Base-by-base conservation (phyloP, 2,797 vertebrate genomes). In the Helostoma temminkii region DNA sequence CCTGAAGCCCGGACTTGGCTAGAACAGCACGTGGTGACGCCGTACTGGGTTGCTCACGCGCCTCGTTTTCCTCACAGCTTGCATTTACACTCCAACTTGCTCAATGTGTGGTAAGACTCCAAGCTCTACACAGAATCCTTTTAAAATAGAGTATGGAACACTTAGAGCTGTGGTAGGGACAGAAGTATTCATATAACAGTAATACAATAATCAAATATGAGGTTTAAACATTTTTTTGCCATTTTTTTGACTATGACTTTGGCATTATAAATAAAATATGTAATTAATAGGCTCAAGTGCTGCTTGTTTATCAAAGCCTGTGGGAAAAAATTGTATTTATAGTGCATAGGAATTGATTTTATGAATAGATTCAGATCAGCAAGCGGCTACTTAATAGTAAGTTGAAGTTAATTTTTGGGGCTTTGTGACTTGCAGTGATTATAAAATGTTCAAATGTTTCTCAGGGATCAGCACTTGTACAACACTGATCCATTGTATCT, bases 381-480 rank as follows among this genome's bases (percentile, higher is more conserved):
- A 53, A 36, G 16, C n/a, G 43, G 25, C 6, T 19, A 5, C 3
- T 36, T 34, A 53, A 36, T 15, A 22, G 19, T 7, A 9, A 21
- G 21, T 16, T 24, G 15, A 24, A 6, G 52, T 24, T 39, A 10
- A 6, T 5, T 42, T 22, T n/a, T 7, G 2, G 1, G 3, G 16
- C 25, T 76, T 53, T 64, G 41, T 65, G 43, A 41, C 26, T 43
- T 55, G 12, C 32, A 43, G 15, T 50, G 18, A 42, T 53, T 49
- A 9, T 9, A 2, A 66, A 57, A 60, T 19, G 42, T 66, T 74
- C 3, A 46, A 25, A 63, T 41, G 30, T 76, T 77, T 66, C 48
- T 46, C 80, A 97, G 98, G 98, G 97, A 99, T 73, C 97, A 98
- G 62, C 96, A 99, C 80, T 89, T 99, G 76, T 98, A 97, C 42